Base-by-base conservation (phyloP, 2,888 invertebrate species). In the Lottia gigantea region DNA sequence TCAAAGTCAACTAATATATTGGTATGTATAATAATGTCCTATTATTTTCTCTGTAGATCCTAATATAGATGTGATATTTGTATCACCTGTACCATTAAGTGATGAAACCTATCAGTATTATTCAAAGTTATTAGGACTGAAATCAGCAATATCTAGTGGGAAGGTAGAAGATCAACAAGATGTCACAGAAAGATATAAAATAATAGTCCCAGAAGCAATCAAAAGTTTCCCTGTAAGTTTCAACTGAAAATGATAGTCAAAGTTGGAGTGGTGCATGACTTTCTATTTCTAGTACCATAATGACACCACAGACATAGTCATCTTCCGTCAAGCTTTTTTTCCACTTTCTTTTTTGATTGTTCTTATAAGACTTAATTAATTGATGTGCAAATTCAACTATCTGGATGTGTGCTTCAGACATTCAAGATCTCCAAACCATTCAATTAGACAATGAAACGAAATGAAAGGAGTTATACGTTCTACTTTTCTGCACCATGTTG, bases 61-160 rank as follows among this genome's bases (percentile, higher is more conserved):
- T 1, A 88, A 89, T 76, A 86, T 89, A 26, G 88, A 89, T 76
- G 87, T 89, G 45, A 87, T 89, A 66, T 89, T 86, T 72, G 78
- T 89, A 15, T 86, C 86, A 0, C 87, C 89, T 7, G 86, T 89
- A 12, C 82, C 86, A 0, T 74, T 88, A 16, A 88, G 84, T 79
- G 88, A 88, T 64, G 89, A 89, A 70, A 86, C 86, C 25, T 76
- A 83, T 23, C 87, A 88, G 79, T 89, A 89, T 77, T 89, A 89
- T 76, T 76, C 83, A 55, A 88, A 87, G 70, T 81, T 89, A 66
- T 78, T 89, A 45, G 86, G 86, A 4, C 80, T 88, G 15, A 86
- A 85, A 70, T 62, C 82, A 11, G 87, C 88, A 16, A 82, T 89
- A 26, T 85, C 86, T 70, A 81, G 82, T 6, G 86, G 87, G 11